These are phyloP conservation scores for Craterocephalus amniculus DNA, from an alignment of 2,797 vertebrate species.

Conservation along the genomic window DNA sequence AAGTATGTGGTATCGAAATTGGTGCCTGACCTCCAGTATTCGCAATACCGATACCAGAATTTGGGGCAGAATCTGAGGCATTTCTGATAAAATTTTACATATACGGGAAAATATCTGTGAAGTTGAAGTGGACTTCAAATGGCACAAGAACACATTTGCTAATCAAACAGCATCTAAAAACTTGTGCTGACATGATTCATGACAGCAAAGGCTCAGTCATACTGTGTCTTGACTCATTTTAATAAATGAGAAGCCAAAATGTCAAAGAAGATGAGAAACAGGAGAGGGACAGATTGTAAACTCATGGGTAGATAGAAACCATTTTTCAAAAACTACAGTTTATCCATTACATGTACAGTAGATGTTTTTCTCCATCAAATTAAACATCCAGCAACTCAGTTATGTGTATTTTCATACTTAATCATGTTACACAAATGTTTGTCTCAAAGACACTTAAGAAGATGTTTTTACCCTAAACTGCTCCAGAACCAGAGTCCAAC, in stretches of 20 bases:
- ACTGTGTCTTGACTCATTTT: conserved; percentile 49
- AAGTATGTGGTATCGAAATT: too few relatives aligned
- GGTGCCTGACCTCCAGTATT: too few relatives aligned
- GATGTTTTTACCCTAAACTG: too few relatives aligned
- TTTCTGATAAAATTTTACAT: too few relatives aligned
- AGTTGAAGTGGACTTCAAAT: neutral
- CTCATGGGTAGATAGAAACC: conserved; percentile 4
- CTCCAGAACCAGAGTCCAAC: too few relatives aligned
- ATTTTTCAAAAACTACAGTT: conserved; percentile 25
- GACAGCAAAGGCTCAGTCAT: conserved; percentile 3
- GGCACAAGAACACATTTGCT: neutral
- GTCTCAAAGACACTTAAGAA: neutral
- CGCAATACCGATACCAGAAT: too few relatives aligned
- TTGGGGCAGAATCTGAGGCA: too few relatives aligned
- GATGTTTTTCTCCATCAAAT: conserved; percentile 11
- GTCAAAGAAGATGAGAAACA: conserved; percentile 39
- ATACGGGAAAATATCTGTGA: neutral
- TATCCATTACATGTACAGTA: neutral
- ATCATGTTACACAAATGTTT: neutral
- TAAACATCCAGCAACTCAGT: conserved; percentile 16
- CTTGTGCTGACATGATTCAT: too few relatives aligned
- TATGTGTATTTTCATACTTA: neutral
- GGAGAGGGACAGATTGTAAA: conserved; percentile 20
- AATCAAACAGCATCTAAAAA: neutral
- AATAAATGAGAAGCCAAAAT: conserved; percentile 64